phyloP scores from a whole-genome alignment of 1,140 invertebrate species.

The Magallana ariakensis region DNA sequence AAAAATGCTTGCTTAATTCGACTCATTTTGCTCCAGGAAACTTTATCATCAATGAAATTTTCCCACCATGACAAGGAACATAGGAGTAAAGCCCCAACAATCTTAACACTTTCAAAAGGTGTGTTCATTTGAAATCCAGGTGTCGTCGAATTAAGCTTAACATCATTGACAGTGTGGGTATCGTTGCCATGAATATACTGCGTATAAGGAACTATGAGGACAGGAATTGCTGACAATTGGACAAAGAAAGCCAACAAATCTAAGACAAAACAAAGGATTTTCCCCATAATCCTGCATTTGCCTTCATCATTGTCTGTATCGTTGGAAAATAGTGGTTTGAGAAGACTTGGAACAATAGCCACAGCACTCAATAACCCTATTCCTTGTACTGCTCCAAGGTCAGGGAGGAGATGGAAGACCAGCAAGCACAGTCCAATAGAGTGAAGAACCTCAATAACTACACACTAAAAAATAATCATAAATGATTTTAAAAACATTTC shows the following conservation, averaged over 20 bases:
- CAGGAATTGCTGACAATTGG: slow-evolving; percentile 62
- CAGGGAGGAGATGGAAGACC: slow-evolving; percentile 91
- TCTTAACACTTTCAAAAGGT: background rate
- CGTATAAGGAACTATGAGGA: slow-evolving; percentile 46
- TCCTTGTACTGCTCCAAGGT: slow-evolving; percentile 93
- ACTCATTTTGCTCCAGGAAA: slow-evolving; percentile 54
- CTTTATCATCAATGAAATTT: slow-evolving; percentile 89
- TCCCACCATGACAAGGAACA: slow-evolving; percentile 98
- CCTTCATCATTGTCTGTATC: background rate
- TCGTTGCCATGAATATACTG: background rate
- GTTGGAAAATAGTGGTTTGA: slow-evolving; percentile 57
- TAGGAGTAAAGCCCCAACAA: slow-evolving; percentile 84
- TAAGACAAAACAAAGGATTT: slow-evolving; percentile 2
- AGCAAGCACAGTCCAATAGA: slow-evolving; percentile 91
- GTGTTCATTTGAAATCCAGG: background rate
- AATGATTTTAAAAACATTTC: too few relatives aligned
- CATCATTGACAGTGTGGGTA: background rate
- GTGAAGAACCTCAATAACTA: slow-evolving; percentile 90
- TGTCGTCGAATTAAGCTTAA: background rate
- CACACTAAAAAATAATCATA: slow-evolving; percentile 67
- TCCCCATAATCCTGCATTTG: background rate
- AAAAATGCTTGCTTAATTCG: slow-evolving; percentile 58
- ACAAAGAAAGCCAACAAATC: slow-evolving; percentile 54
- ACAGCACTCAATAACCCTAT: slow-evolving; percentile 96
- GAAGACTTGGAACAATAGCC: slow-evolving; percentile 90